Evolutionary conservation across 2,113 vertebrate genomes (phyloP), one percentile per base, ranked within the genome.

Genomic region (Burhinus bistriatus): DNA sequence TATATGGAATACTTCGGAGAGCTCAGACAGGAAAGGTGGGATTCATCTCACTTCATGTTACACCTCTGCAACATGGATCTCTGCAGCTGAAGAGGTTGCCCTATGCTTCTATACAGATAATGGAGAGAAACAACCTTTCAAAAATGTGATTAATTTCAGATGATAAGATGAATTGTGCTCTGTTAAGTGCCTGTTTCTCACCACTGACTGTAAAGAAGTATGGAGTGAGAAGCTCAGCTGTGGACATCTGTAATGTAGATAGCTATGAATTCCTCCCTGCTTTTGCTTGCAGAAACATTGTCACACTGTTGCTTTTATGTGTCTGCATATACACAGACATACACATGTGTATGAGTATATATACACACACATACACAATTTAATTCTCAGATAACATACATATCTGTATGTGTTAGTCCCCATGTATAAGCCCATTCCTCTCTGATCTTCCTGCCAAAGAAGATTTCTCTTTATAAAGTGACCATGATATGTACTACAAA

Each of bases 71-170:
- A 54, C 22, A 18, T 14, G 42, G 21, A 40, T 79, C 13, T 90
- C 61, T 44, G 38, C 64, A 77, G 59, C 38, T n/a, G 22, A 88
- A 36, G 52, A 40, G 26, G 20, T 42, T 84, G 26, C 5, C 42
- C 13, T 77, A 4, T 22, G 15, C 32, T 91, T 29, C 45, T 89
- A 86, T 87, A 55, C 30, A 70, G 64, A 86, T 47, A 81, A 66
- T 58, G 29, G 45, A 7, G 20, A 88, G 40, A 72, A 92, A 49
- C 10, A 89, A 54, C 20, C 45, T 80, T 90, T 89, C 8, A 51
- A 70, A 94, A 83, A 38, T 10, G 9, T 90, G 54, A 83, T 93
- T 80, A 36, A 49, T 92, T 94, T 93, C 51, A 70, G 76, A 47
- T 47, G 6, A 20, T 45, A 42, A 87, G 42, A 47, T 29, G 27